These are phyloP conservation scores for Circaetus gallicus DNA, from an alignment of 2,113 vertebrate genomes.

Conservation along the genomic window DNA sequence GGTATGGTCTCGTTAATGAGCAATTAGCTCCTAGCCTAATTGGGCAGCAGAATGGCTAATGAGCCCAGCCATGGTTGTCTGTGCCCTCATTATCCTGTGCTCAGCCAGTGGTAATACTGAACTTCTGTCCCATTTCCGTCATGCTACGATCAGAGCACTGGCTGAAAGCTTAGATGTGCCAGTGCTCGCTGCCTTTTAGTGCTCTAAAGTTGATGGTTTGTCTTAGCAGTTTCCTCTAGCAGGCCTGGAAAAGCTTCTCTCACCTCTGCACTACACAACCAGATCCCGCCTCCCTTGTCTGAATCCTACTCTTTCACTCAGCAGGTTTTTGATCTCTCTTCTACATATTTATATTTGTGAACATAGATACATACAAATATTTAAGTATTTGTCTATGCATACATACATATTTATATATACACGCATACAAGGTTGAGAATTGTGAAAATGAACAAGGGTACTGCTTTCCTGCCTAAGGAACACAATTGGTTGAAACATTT, in stretches of 20 bases:
- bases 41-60: slow-evolving; percentile 70
- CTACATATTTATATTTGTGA: neutral
- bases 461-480: neutral
- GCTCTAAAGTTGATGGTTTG: neutral
- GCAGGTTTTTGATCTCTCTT: neutral
- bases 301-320: neutral
- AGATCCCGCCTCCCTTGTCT: neutral
- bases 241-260: neutral
- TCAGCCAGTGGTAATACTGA: slow-evolving; percentile 34
- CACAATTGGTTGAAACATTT: neutral
- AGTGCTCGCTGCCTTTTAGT: neutral
- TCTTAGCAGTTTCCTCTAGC: neutral
- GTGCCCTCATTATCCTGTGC: slow-evolving; percentile 60
- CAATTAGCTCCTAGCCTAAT: slow-evolving; percentile 71
- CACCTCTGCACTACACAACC: neutral
- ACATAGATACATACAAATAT: neutral
- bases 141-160: neutral
- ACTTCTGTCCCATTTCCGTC: slow-evolving; percentile 32
- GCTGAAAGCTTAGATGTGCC: neutral
- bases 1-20: slow-evolving; percentile 58
- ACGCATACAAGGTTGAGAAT: neutral
- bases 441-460: neutral
- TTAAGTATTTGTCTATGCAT: neutral
- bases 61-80: slow-evolving; percentile 16
- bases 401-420: too few species aligned